Evolutionary conservation across 2,113 vertebrate species (phyloP), one percentile per base, ranked within the genome.

Genomic region (Nibea albiflora): DNA sequence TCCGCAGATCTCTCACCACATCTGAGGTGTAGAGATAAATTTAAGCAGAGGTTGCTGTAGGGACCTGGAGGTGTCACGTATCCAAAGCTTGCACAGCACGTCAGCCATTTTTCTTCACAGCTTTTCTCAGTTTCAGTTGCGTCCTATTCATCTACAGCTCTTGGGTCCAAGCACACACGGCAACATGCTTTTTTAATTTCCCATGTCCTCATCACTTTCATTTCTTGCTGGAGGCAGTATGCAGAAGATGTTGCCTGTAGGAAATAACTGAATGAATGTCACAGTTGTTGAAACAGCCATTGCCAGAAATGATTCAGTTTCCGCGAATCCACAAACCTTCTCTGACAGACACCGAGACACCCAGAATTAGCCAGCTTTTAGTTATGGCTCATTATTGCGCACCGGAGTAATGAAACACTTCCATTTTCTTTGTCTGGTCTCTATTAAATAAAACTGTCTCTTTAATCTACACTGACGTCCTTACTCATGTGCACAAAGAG

Each of bases 11-110:
- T 54, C 53, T 84, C 80, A 75, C 26, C 76, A 64, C 8, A 35
- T 87, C 87, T 81, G 83, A 39, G 54, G 35, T 68, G 57, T 6
- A 19, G 76, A 60, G 77, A 87, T 85, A 76, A 42, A 89, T 83
- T 85, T 82, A 83, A 81, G 84, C 60, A 19, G 58, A 75, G 83
- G 46, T 73, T 74, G 82, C 69, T 80, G 56, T 49, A 56, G 81
- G 79, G 80, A 84, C 71, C 78, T 54, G 50, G 67, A 46, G 77
- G 85, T 85, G 88, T 92, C 80, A 64, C 62, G 77, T 92, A 75
- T 83, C 79, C 42, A n/a, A 52, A 72, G 83, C 85, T 83, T 80
- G 75, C 42, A 16, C 72, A 77, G 72, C 78, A 71, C 50, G 68
- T 74, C 74, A 66, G 77, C 49, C 50, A 86, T 87, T 86, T 90